Evolutionary conservation across 2,888 invertebrate genomes (phyloP).

Genomic region (Junonia oenone): DNA sequence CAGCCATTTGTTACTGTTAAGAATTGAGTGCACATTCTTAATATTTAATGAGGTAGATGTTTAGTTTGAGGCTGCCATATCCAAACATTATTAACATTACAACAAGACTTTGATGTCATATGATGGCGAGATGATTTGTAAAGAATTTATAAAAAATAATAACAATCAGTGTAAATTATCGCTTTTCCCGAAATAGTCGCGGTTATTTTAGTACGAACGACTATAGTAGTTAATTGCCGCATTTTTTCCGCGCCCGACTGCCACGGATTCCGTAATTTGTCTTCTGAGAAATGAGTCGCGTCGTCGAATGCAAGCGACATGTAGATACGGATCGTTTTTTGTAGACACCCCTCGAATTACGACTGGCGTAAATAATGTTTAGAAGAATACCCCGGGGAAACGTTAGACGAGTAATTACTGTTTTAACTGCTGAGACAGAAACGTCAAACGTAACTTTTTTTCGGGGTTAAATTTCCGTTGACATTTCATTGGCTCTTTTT

Average conservation of each 20-base stretch:
- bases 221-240: constrained; percentile 70
- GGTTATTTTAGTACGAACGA: constrained; percentile 57
- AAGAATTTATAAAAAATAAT: constrained; percentile 6
- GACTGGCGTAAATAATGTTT: constrained; percentile 73
- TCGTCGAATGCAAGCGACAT: constrained; percentile 74
- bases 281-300: constrained; percentile 79
- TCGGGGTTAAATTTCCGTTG: constrained; percentile 48
- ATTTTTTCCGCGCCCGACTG: constrained; percentile 70
- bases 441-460: constrained; percentile 71
- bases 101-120: constrained; percentile 30
- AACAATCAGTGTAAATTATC: constrained; percentile 22
- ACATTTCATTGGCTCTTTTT: constrained; percentile 34
- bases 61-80: constrained; percentile 21
- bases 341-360: constrained; percentile 64
- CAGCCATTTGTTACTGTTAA: constrained; percentile 58
- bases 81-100: constrained; percentile 21
- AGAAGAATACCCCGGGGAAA: constrained; percentile 71
- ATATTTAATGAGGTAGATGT: constrained; percentile 36
- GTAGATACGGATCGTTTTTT: constrained; percentile 60
- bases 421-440: constrained; percentile 72
- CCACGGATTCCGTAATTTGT: constrained; percentile 75
- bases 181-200: constrained; percentile 52
- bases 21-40: constrained; percentile 42
- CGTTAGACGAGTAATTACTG: constrained; percentile 76
- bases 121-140: constrained; percentile 10